phyloP scores from a whole-genome alignment of 1,140 invertebrate genomes.

The Anoplophora glabripennis region DNA sequence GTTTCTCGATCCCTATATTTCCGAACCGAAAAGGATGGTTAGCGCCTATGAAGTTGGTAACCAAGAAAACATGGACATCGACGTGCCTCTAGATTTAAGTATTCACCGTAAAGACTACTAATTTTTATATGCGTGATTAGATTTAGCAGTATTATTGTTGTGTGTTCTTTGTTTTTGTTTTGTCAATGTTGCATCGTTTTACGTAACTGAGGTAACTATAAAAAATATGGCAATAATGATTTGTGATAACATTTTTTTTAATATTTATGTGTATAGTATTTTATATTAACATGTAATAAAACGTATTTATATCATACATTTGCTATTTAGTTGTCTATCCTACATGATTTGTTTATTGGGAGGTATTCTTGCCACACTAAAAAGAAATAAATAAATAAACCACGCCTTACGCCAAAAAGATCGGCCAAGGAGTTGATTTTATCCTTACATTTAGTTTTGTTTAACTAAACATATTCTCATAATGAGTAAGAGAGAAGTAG shows the following conservation, averaged over 20 bases:
- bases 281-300: not conserved
- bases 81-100: conserved; percentile 39
- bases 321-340: not conserved
- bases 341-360: not conserved
- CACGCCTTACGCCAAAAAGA: too few relatives aligned
- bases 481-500: too few relatives aligned
- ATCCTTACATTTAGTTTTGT: too few relatives aligned
- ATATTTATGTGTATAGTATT: not conserved
- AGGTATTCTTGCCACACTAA: not conserved
- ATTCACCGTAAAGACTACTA: not conserved
- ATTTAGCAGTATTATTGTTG: not conserved
- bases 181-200: not conserved
- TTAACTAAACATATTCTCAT: too few relatives aligned
- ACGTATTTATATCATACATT: not conserved
- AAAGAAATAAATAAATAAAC: too few relatives aligned
- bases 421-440: too few relatives aligned
- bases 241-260: conserved; percentile 5
- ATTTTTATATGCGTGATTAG: not conserved
- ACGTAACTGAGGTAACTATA: not conserved
- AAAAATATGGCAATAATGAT: conserved; percentile 2
- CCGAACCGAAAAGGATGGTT: conserved; percentile 5
- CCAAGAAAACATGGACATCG: too few relatives aligned
- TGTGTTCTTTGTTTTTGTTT: not conserved
- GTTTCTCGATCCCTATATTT: conserved; percentile 18
- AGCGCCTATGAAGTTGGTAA: conserved; percentile 17